These are phyloP conservation scores for Toxostoma redivivum DNA, from an alignment of 2,113 vertebrate genomes.

Conservation along the genomic window DNA sequence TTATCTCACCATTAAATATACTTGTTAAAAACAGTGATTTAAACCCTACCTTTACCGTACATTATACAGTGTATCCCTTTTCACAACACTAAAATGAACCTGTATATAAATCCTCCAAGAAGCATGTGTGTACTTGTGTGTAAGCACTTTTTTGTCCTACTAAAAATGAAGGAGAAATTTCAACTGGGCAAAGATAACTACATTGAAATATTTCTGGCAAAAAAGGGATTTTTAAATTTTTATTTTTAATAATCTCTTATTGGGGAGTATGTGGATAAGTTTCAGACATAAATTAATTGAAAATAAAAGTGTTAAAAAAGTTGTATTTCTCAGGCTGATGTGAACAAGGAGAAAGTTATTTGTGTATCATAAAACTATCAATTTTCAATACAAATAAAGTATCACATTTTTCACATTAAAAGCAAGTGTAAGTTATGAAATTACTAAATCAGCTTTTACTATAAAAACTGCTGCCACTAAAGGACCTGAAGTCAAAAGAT, in stretches of 20 bases:
- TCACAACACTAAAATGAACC: neutral
- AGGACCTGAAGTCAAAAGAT: neutral
- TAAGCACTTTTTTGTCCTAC: neutral
- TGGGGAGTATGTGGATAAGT: neutral
- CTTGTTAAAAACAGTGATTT: neutral
- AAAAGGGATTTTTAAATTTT: neutral
- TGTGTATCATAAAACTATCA: neutral
- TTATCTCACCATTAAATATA: neutral
- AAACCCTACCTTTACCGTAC: neutral
- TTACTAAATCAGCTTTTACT: neutral
- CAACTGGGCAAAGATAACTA: neutral
- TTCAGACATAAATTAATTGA: neutral
- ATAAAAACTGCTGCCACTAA: neutral
- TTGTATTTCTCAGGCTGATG: neutral
- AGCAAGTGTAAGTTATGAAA: neutral
- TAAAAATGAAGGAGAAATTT: neutral
- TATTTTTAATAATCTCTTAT: neutral
- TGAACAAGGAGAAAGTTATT: neutral
- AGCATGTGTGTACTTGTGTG: accelerated
- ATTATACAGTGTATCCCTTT: neutral
- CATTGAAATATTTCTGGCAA: neutral
- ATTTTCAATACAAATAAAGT: neutral
- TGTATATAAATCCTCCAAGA: neutral
- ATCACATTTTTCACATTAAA: neutral
- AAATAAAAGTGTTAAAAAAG: neutral